Evolutionary conservation across 2,113 vertebrate genomes (phyloP).

Genomic region (Vidua macroura): DNA sequence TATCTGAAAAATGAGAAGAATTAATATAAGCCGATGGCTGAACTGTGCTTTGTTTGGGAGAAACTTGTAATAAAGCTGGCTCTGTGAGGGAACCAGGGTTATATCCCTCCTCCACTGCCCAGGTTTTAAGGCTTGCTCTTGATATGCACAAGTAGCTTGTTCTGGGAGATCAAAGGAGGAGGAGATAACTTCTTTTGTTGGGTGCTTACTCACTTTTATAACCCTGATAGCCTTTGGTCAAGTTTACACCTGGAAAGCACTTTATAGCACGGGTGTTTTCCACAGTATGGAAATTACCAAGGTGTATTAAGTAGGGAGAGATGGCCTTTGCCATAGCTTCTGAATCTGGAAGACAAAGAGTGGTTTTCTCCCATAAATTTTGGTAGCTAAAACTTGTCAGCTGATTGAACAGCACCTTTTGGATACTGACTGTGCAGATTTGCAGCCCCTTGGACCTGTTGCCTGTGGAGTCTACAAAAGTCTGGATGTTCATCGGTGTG

Average conservation of each 20-base stretch:
- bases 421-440: background rate
- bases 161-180: background rate
- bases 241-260: background rate
- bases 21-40: background rate
- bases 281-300: background rate
- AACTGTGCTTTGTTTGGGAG: background rate
- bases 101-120: background rate
- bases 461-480: background rate
- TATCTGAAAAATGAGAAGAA: constrained; percentile 21
- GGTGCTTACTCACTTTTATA: background rate
- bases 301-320: background rate
- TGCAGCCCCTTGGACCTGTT: background rate
- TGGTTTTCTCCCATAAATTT: background rate
- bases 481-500: background rate
- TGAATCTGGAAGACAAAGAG: background rate
- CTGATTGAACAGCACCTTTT: background rate
- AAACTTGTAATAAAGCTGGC: background rate
- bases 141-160: background rate
- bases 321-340: rapidly evolving
- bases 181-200: background rate
- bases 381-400: background rate
- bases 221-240: background rate
- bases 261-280: background rate
- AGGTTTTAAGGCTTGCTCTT: background rate
- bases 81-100: background rate